Base-by-base conservation (phyloP, 1,140 invertebrate species). In the Druon quercuslanigerum region DNA sequence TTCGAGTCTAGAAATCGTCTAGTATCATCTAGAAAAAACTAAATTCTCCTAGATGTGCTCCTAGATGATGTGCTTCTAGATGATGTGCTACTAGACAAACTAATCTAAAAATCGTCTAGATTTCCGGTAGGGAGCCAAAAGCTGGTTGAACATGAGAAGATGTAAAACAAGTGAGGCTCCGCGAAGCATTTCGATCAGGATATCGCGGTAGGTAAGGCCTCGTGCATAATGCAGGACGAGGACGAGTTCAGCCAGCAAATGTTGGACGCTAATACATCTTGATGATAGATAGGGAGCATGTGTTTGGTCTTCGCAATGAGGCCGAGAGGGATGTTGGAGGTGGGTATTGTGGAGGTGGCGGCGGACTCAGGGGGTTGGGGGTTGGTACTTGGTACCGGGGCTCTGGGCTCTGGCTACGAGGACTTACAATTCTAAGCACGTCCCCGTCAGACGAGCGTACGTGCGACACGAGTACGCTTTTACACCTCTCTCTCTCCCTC, bases 401-500 rank as follows among this genome's bases (percentile, higher is more conserved):
- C 25, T 33, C 25, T 33, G 25, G 85, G 80, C 80, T 74, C 71
- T 75, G 78, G 82, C 56, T 50, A 71, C 51, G 73, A 50, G 60
- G 71, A 79, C 84, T 88, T 87, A 79, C 83, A 73, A 91, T 90
- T 84, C 90, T 73, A 79, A 81, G 88, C 90, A 91, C 90, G 90
- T 91, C 86, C 85, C 87, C 87, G 87, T 89, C 89, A 90, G 90
- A 91, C 90, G 90, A 90, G 88, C 89, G 90, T 90, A 91, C 89
- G 90, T 91, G 90, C 89, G 86, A 91, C 90, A 91, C 86, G 90
- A 90, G 89, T 90, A 91, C 90, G 90, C 90, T 92, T 92, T 91
- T 91, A 91, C 90, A 86, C 86, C 82, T 79, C 84, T 85, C 83
- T 84, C 78, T 81, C 80, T 33, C 25, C 11, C 40, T 11, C 7